Evolutionary conservation across 2,888 invertebrate species (phyloP).

Genomic region (Dryomyza anilis): DNA sequence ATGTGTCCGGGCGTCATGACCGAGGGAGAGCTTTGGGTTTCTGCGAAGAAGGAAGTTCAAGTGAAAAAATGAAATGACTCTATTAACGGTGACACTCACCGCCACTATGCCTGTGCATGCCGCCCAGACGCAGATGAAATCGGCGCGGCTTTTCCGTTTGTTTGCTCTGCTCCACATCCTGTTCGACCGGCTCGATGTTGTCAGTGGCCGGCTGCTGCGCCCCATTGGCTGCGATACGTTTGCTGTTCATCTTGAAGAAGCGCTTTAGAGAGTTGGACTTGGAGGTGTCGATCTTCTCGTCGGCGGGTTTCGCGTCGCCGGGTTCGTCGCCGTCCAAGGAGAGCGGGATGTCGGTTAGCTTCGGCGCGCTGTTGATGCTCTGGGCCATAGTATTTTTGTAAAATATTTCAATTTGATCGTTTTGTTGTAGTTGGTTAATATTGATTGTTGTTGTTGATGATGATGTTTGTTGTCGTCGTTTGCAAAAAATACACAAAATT

Average conservation of each 20-base stretch:
- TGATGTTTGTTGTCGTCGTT: slow-evolving; percentile 7
- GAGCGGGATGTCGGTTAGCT: slow-evolving; percentile 25
- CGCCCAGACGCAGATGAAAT: slow-evolving; percentile 31
- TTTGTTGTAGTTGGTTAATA: background rate
- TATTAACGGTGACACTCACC: too few species aligned
- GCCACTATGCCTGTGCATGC: slow-evolving; percentile 10
- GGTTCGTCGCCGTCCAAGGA: slow-evolving; percentile 20
- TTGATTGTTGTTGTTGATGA: background rate
- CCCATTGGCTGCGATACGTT: slow-evolving; percentile 27
- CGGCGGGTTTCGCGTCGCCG: slow-evolving; percentile 23
- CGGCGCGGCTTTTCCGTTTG: slow-evolving; percentile 17
- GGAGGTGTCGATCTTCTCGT: slow-evolving; percentile 29
- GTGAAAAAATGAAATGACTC: background rate
- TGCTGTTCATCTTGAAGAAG: slow-evolving; percentile 46
- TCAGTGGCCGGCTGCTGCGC: background rate
- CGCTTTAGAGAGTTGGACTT: slow-evolving; percentile 47
- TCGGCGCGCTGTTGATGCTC: slow-evolving; percentile 13
- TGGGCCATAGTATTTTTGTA: slow-evolving; percentile 22
- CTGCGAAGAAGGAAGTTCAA: background rate
- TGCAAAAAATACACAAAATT: slow-evolving; percentile 16
- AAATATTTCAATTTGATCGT: too few species aligned
- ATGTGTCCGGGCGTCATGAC: background rate
- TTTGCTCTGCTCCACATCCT: background rate
- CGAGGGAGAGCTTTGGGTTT: background rate
- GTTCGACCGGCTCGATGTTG: background rate